A percentile compares a stretch with the other conserved stretches of the same genome.
Evolutionary conservation across 2,888 invertebrate species (phyloP).

Genomic region (Amitus sp.): DNA sequence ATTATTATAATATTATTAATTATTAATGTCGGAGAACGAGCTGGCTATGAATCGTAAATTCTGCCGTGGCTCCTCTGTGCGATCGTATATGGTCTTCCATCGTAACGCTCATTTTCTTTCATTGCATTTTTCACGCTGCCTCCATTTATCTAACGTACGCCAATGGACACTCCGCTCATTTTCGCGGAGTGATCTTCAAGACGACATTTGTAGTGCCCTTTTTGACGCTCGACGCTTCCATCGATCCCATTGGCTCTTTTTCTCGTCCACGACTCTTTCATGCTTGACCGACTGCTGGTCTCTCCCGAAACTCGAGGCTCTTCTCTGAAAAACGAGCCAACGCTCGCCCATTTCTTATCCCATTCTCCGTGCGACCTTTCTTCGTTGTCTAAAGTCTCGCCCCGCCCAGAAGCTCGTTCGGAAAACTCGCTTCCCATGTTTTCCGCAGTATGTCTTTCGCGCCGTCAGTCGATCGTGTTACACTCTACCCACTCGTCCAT

Average conservation of each 20-base stretch:
- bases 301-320: constrained; percentile 39
- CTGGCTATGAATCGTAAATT: constrained; percentile 61
- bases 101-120: constrained; percentile 27
- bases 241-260: constrained; percentile 19
- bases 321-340: constrained; percentile 40
- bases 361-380: constrained; percentile 31
- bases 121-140: constrained; percentile 24
- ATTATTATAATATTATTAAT: constrained; percentile 58
- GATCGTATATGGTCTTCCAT: constrained; percentile 36
- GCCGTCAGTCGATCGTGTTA: constrained; percentile 62
- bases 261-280: constrained; percentile 26
- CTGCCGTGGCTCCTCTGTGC: constrained; percentile 50
- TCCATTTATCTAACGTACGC: constrained; percentile 12
- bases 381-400: constrained; percentile 37
- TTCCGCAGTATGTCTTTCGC: constrained; percentile 47
- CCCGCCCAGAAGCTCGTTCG: constrained; percentile 25
- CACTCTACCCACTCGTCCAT: constrained; percentile 65
- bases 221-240: constrained; percentile 32
- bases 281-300: constrained; percentile 41
- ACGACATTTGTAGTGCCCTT: constrained; percentile 34
- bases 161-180: constrained; percentile 22
- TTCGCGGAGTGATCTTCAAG: constrained; percentile 14
- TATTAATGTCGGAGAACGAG: constrained; percentile 64
- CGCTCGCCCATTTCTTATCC: constrained; percentile 24
- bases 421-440: constrained; percentile 28